Evolutionary conservation across 1,140 invertebrate genomes (phyloP).

Genomic region (Odontomachus brunneus): DNA sequence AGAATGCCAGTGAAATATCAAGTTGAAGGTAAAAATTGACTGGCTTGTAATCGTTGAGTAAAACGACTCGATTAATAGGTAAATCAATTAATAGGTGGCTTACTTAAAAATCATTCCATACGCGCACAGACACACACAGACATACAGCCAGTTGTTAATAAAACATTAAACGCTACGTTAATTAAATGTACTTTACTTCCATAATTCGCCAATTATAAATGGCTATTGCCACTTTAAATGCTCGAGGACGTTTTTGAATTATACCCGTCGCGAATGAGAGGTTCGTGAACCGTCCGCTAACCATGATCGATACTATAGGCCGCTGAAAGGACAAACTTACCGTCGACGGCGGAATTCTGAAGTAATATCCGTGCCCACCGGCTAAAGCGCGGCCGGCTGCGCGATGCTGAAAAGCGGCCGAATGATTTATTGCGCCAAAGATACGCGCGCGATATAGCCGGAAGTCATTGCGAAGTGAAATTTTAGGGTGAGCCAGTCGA

Average conservation of each 20-base stretch:
- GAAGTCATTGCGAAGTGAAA: constrained; percentile 68
- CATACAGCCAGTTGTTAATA: background rate
- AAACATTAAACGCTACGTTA: background rate
- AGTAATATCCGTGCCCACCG: constrained; percentile 64
- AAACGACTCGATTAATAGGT: background rate
- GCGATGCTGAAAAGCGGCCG: constrained; percentile 54
- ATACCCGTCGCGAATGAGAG: constrained; percentile 7
- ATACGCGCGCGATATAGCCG: constrained; percentile 57
- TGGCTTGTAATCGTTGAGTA: background rate
- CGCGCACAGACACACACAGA: too few relatives aligned
- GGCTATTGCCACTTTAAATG: constrained; percentile 4
- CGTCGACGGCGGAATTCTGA: constrained; percentile 60
- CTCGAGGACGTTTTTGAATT: constrained; percentile 34
- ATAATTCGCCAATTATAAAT: background rate
- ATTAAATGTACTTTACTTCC: background rate
- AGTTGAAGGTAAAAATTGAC: background rate
- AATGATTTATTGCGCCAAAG: constrained; percentile 68
- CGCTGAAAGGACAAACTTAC: constrained; percentile 43
- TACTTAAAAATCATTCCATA: background rate
- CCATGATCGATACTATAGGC: constrained; percentile 38
- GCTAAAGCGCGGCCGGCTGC: constrained; percentile 43
- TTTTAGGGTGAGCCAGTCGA: constrained; percentile 54
- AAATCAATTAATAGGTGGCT: background rate
- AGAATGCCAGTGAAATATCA: background rate
- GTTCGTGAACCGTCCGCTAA: constrained; percentile 45